phyloP scores from a whole-genome alignment of 2,888 invertebrate species.

The Abrostola tripartita region DNA sequence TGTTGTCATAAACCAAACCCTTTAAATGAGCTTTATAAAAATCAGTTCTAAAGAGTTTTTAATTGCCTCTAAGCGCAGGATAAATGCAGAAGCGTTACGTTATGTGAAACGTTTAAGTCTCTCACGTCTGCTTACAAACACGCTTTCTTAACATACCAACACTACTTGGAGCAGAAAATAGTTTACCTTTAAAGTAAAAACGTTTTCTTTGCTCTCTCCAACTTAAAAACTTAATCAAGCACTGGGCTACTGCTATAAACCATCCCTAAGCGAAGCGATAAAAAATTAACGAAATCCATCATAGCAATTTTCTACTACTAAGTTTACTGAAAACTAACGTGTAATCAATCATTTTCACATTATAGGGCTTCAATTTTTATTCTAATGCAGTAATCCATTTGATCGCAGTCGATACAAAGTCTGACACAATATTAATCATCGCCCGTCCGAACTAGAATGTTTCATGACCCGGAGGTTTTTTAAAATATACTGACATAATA shows the following conservation, averaged over 20 bases:
- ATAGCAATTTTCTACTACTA: constrained; percentile 20
- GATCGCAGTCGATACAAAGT: constrained; percentile 40
- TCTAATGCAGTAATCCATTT: constrained; percentile 37
- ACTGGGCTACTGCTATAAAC: constrained; percentile 11
- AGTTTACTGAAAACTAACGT: constrained; percentile 21
- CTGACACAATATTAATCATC: constrained; percentile 53
- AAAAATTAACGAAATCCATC: constrained; percentile 22
- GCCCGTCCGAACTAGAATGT: constrained; percentile 32
- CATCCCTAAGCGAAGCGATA: neutral
- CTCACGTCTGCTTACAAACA: constrained; percentile 53
- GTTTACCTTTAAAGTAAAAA: constrained; percentile 55
- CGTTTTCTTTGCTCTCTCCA: constrained; percentile 44
- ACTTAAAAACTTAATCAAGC: constrained; percentile 29
- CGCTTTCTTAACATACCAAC: constrained; percentile 73
- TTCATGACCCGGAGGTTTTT: constrained; percentile 41
- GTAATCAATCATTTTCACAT: constrained; percentile 32
- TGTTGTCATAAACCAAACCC: constrained; percentile 4
- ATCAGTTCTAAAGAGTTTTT: constrained; percentile 9
- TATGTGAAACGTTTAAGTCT: constrained; percentile 58
- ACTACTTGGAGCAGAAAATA: constrained; percentile 65
- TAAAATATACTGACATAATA: constrained; percentile 43
- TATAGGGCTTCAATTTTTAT: constrained; percentile 23
- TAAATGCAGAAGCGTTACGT: constrained; percentile 44
- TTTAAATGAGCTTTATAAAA: constrained; percentile 14
- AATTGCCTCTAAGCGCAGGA: constrained; percentile 49